phyloP scores from a whole-genome alignment of 2,113 vertebrate species.

The Polyodon spathula region DNA sequence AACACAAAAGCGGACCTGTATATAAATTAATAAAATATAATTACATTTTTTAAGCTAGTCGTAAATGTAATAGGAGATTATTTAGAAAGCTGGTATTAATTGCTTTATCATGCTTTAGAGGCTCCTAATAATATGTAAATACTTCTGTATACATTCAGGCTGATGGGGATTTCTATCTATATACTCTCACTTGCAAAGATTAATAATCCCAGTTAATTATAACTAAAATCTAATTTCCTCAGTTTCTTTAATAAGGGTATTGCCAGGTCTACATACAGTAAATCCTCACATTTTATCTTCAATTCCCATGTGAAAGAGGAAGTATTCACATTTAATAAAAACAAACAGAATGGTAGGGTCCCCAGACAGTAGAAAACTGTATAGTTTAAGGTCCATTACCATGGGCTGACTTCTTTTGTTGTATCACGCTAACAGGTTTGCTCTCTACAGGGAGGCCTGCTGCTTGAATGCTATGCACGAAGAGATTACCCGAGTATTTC shows the following conservation, averaged over 20 bases:
- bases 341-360: background rate
- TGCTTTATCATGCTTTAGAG: too few relatives aligned
- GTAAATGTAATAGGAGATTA: too few relatives aligned
- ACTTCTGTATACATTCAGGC: background rate
- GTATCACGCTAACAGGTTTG: background rate
- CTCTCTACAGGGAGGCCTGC: background rate
- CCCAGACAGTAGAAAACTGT: background rate
- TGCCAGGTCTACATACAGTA: conserved; percentile 17
- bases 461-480: background rate
- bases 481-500: too few relatives aligned
- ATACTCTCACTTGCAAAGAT: conserved; percentile 31
- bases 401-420: background rate
- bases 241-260: conserved; percentile 50
- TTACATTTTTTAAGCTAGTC: too few relatives aligned
- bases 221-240: conserved; percentile 49
- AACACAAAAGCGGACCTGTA: background rate
- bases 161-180: conserved; percentile 12
- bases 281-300: conserved; percentile 21
- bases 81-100: too few relatives aligned
- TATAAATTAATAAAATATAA: too few relatives aligned
- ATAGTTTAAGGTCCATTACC: background rate
- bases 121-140: too few relatives aligned
- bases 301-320: conserved; percentile 23
- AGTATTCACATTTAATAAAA: conserved; percentile 1
- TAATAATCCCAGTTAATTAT: conserved; percentile 46